Conservation (phyloP, 1,140 invertebrate genomes). For the Drosophila rhopaloa region DNA sequence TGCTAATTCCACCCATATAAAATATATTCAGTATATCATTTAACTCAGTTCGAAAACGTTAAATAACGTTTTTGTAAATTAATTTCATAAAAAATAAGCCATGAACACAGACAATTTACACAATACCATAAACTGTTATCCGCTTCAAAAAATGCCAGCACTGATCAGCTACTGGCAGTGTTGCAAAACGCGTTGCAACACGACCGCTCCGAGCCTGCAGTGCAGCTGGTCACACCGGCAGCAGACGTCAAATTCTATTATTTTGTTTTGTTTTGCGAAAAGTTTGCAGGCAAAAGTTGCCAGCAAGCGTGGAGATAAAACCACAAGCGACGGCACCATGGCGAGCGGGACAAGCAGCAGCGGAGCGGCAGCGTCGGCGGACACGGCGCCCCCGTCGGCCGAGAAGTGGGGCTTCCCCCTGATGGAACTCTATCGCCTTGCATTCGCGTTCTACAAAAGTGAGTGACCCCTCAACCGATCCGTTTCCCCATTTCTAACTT, state of each 20-base stretch:
- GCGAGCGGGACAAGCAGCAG: constrained; percentile 22
- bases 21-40: no score
- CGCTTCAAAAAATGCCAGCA: neutral
- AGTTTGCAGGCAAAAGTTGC: constrained; percentile 19
- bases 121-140: no score
- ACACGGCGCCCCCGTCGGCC: constrained; percentile 16
- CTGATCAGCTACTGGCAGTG: no score
- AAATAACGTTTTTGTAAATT: no score
- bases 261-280: constrained; percentile 72
- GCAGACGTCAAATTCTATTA: constrained; percentile 36
- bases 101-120: no score
- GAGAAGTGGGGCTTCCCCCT: constrained; percentile 89
- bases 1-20: no score
- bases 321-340: constrained; percentile 28
- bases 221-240: constrained; percentile 18
- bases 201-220: neutral
- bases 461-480: constrained; percentile 36
- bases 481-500: neutral
- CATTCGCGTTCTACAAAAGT: constrained; percentile 96
- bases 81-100: no score
- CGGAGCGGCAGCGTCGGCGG: neutral
- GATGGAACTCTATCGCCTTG: constrained; percentile 93
- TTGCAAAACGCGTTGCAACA: no score
- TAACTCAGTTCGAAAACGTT: no score
- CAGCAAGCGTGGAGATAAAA: constrained; percentile 23